Base-by-base conservation (phyloP, 23 tunicate genomes). In the Oikopleura dioica region DNA sequence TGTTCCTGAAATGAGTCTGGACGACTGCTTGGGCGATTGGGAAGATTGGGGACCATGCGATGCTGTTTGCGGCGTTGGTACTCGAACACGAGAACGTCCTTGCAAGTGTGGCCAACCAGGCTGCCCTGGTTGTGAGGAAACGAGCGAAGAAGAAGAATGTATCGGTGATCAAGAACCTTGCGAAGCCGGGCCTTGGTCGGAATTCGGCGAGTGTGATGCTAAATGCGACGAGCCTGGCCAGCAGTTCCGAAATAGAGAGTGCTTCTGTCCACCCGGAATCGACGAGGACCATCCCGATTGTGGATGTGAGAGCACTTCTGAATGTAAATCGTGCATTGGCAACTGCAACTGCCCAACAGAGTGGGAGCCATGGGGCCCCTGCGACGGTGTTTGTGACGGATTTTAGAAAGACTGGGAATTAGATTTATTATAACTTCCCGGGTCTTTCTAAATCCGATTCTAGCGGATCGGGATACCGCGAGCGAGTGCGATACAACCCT, bases 41-140 rank as follows among this genome's bases (percentile, higher is more conserved):
- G 72, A 63, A 63, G 33, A 24, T 12, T 63, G 72, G 72, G 72
- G 72, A 16, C 72, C 72, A 12, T 63, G 72, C 26, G 72, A 63
- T 63, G 33, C 4, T 28, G 33, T 63, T 28, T 63, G 72, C 33
- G 72, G 72, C 33, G 5, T 2, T 12, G 72, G 72, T 12, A 63
- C 72, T 12, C 29, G 72, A 63, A 63, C 30, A 2, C 29, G 33
- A 21, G 33, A 23, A 2, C 30, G 72, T 12, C 29, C 72, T 21
- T 63, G 72, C 72, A 9, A 9, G 16, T 16, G 32, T 28, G 72
- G 33, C 33, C 72, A 16, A 16, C 29, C 72, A 4, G 72, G 72
- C 33, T 63, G 72, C 26, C 32, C 72, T 24, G 72, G 72, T 16
- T 44, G 55, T 44, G 72, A 63, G 33, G 32, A 23, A 21, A 23